phyloP scores from a whole-genome alignment of 2,797 vertebrate species.

The Poecilia velifera region DNA sequence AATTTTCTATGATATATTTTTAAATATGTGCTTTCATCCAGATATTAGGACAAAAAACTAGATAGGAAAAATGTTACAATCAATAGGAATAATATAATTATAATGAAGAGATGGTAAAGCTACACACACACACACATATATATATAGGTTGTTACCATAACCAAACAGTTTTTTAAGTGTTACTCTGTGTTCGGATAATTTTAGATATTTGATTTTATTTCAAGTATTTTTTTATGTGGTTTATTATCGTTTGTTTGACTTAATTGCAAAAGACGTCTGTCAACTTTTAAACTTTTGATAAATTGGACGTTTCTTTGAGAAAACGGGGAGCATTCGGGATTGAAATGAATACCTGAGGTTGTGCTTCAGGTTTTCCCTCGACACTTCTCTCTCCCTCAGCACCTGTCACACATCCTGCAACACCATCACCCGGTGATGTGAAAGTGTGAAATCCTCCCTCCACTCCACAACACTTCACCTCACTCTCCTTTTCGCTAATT shows the following conservation, averaged over 20 bases:
- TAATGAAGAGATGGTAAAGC: background rate
- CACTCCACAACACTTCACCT: background rate
- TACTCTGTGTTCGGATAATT: background rate
- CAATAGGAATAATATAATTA: background rate
- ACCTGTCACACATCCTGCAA: conserved; percentile 12
- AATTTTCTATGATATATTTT: background rate
- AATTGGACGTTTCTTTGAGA: background rate
- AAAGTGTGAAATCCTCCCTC: conserved; percentile 9
- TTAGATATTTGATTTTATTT: background rate
- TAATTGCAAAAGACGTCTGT: background rate
- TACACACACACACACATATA: background rate
- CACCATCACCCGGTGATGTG: conserved; percentile 1
- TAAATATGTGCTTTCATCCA: background rate
- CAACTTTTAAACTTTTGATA: background rate
- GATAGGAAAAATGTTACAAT: background rate
- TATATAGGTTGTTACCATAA: background rate
- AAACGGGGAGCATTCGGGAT: background rate
- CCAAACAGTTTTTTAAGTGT: background rate
- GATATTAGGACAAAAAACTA: background rate
- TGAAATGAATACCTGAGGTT: conserved; percentile 15
- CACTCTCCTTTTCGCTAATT: conserved; percentile 3
- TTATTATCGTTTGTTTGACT: background rate
- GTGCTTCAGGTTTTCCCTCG: background rate
- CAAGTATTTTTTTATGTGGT: background rate
- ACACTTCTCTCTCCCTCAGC: background rate